These are phyloP conservation scores for Apamea crenata DNA, from an alignment of 2,888 invertebrate species.

Conservation along the genomic window DNA sequence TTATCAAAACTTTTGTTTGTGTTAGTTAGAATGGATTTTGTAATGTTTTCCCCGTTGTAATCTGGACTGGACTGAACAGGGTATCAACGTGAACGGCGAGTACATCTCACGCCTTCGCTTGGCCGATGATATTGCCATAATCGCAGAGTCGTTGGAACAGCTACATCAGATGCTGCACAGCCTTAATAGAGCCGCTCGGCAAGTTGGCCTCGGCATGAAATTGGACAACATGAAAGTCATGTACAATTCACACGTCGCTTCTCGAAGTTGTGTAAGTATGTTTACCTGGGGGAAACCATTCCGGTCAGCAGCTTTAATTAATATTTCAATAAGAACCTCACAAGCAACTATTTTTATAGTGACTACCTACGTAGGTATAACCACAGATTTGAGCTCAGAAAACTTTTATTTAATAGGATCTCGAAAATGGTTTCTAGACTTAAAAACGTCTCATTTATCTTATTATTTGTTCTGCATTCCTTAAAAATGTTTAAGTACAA, in stretches of 20 bases:
- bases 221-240: not conserved
- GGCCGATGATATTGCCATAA: not conserved
- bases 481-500: too few relatives aligned
- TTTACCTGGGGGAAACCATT: too few relatives aligned
- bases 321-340: not conserved
- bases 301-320: not conserved
- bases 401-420: not conserved
- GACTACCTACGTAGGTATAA: too few relatives aligned
- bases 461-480: constrained; percentile 2
- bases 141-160: too few relatives aligned
- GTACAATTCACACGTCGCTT: not conserved
- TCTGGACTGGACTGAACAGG: not conserved
- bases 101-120: not conserved
- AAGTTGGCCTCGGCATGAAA: not conserved
- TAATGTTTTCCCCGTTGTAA: not conserved
- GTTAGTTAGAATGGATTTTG: not conserved
- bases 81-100: too few relatives aligned
- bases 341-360: not conserved
- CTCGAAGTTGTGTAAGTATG: too few relatives aligned
- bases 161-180: not conserved
- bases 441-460: constrained; percentile 1
- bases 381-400: constrained; percentile 7
- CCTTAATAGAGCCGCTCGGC: not conserved
- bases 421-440: constrained; percentile 6
- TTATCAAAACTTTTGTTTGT: not conserved